These are phyloP conservation scores for Hyperoplus immaculatus DNA, from an alignment of 2,797 vertebrate species.

Conservation along the genomic window DNA sequence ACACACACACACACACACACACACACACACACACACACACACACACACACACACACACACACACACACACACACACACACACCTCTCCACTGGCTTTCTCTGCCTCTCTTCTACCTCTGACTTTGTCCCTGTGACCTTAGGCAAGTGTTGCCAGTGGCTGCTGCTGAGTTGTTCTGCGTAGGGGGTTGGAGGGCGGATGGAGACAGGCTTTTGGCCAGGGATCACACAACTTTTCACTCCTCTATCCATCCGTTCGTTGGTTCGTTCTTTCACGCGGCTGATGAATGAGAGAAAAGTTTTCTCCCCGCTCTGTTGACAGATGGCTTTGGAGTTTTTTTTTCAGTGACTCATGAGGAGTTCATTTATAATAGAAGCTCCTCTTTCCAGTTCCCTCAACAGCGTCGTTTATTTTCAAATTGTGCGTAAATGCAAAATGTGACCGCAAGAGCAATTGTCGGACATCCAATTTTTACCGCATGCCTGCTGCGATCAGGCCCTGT, in stretches of 20 bases:
- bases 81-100: slow-evolving; percentile 3
- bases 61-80: background rate
- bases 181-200: slow-evolving; percentile 77
- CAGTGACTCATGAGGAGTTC: slow-evolving; percentile 64
- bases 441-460: slow-evolving; percentile 39
- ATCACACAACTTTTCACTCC: slow-evolving; percentile 75
- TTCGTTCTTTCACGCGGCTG: slow-evolving; percentile 32
- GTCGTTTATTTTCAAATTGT: slow-evolving; percentile 70
- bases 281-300: slow-evolving; percentile 75
- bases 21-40: background rate
- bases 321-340: slow-evolving; percentile 68
- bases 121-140: slow-evolving; percentile 80
- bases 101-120: slow-evolving; percentile 65
- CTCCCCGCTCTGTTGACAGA: slow-evolving; percentile 72
- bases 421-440: slow-evolving; percentile 56
- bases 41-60: slow-evolving; percentile 13
- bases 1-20: no score
- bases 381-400: slow-evolving; percentile 66
- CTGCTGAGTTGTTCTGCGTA: slow-evolving; percentile 73
- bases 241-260: slow-evolving; percentile 66
- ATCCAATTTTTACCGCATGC: slow-evolving; percentile 43
- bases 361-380: slow-evolving; percentile 72
- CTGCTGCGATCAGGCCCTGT: slow-evolving; percentile 26
- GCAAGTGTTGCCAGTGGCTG: slow-evolving; percentile 73
- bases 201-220: slow-evolving; percentile 72